Percentiles rank a stretch among this genome's conserved stretches.
These are phyloP conservation scores for Podarcis cretensis DNA, from an alignment of 2,113 vertebrate species.

Conservation along the genomic window DNA sequence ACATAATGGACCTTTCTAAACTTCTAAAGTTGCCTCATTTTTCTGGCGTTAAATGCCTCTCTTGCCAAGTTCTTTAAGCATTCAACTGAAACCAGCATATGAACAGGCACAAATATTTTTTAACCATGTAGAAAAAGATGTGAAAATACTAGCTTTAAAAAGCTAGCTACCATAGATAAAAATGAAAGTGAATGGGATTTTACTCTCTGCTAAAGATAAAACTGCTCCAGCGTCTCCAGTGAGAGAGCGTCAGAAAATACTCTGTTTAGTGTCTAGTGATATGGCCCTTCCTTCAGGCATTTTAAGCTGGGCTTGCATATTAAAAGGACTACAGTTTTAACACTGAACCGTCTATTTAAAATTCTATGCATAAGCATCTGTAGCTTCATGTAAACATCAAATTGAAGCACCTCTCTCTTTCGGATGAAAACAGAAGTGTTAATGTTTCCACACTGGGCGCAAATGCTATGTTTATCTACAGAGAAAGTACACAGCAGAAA, in stretches of 20 bases:
- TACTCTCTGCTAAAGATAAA: constrained; percentile 19
- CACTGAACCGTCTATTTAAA: neutral
- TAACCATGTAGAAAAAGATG: neutral
- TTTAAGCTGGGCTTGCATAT: neutral
- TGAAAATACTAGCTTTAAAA: neutral
- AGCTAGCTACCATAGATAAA: neutral
- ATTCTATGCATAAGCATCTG: neutral
- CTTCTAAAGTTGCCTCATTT: neutral
- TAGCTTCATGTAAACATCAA: neutral
- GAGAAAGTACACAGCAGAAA: neutral
- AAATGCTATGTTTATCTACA: neutral
- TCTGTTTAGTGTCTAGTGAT: constrained; percentile 8
- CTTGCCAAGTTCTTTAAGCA: neutral
- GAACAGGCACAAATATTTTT: neutral
- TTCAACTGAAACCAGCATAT: neutral
- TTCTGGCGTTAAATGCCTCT: neutral
- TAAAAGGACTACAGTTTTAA: neutral
- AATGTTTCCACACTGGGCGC: neutral
- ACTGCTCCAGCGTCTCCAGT: neutral
- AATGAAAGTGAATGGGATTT: constrained; percentile 6
- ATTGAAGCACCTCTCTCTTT: neutral
- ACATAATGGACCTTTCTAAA: neutral
- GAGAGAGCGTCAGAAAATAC: neutral
- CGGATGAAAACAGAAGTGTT: neutral
- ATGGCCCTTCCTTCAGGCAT: constrained; percentile 35